Percentiles rank a stretch among this genome's conserved stretches.
These are phyloP conservation scores for Cryptotis parvus DNA, from an alignment of 2,113 vertebrate species.

Conservation along the genomic window DNA sequence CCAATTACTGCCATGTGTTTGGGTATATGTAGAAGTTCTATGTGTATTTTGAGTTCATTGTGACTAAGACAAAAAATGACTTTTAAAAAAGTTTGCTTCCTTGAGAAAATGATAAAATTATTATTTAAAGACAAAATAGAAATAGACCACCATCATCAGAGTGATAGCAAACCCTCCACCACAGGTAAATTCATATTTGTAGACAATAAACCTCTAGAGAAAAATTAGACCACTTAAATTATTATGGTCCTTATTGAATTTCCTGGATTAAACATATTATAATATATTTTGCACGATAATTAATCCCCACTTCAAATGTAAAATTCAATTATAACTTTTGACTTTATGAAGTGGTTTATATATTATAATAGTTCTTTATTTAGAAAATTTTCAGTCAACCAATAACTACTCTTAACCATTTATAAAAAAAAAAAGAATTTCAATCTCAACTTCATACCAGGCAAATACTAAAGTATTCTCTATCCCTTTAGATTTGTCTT, in stretches of 20 bases:
- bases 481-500: background rate
- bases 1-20: background rate
- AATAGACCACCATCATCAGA: background rate
- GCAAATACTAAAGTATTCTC: background rate
- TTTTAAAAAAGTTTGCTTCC: conserved; percentile 6
- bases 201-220: too few relatives aligned
- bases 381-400: background rate
- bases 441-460: background rate
- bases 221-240: too few relatives aligned
- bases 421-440: background rate
- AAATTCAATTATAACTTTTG: too few relatives aligned
- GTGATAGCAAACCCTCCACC: too few relatives aligned
- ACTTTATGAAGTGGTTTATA: background rate
- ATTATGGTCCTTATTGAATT: too few relatives aligned
- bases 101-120: background rate
- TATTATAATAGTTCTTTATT: background rate
- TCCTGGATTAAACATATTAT: too few relatives aligned
- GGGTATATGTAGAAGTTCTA: background rate
- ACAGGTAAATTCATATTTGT: too few relatives aligned
- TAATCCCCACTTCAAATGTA: too few relatives aligned
- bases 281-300: too few relatives aligned
- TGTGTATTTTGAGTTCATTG: background rate
- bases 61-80: background rate
- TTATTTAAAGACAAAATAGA: conserved; percentile 1
- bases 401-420: background rate